Conservation (phyloP, 1,140 invertebrate species). For the Saccostrea cuccullata region DNA sequence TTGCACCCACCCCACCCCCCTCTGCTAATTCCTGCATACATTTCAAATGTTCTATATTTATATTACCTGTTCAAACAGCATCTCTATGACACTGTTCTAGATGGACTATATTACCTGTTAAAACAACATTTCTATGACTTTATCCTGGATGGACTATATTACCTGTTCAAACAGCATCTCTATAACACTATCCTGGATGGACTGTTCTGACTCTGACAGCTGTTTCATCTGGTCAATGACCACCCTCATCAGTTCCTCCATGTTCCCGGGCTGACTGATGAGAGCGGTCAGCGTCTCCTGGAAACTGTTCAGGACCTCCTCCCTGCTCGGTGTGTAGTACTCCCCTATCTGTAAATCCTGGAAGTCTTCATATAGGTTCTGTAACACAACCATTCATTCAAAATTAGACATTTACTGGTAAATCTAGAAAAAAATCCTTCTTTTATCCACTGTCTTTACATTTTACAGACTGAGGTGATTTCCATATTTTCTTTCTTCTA, state of each 20-base stretch:
- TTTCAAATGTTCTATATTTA: no score
- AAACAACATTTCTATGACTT: no score
- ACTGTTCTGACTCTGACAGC: conserved; percentile 41
- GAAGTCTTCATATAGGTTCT: conserved; percentile 51
- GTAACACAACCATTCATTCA: neutral
- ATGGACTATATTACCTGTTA: neutral
- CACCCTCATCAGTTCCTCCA: conserved; percentile 64
- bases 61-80: conserved; percentile 66
- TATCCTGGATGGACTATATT: no score
- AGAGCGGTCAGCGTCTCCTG: conserved; percentile 58
- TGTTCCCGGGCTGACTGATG: conserved; percentile 64
- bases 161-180: conserved; percentile 67
- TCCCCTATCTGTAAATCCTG: conserved; percentile 44
- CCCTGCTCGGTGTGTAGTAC: conserved; percentile 21
- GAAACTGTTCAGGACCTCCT: conserved; percentile 56
- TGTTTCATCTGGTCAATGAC: conserved; percentile 59
- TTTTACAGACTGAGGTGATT: neutral
- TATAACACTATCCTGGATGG: conserved; percentile 56
- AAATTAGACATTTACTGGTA: neutral
- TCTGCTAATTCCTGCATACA: no score
- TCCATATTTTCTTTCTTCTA: neutral
- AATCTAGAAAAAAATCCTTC: no score
- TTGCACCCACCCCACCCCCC: no score
- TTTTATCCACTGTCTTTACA: neutral
- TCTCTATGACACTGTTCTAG: conserved; percentile 58